phyloP scores from a whole-genome alignment of 2,113 vertebrate genomes.

The Phrynosoma platyrhinos region DNA sequence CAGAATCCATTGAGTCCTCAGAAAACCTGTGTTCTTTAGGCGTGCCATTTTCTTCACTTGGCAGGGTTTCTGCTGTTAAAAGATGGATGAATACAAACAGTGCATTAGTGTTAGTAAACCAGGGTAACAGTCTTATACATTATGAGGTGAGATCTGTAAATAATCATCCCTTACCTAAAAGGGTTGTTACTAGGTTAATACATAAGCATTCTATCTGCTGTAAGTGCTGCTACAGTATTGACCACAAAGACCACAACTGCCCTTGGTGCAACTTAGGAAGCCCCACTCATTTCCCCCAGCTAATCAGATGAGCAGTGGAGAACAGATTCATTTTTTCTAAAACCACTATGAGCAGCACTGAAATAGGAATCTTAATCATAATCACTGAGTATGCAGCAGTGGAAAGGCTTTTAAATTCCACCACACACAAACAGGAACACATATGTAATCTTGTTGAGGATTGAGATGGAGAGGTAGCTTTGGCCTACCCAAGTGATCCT shows the following conservation, averaged over 20 bases:
- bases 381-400: not conserved
- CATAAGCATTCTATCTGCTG: not conserved
- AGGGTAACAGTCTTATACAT: not conserved
- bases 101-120: not conserved
- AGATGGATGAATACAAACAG: slow-evolving; percentile 50
- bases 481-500: not conserved
- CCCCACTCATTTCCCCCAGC: not conserved
- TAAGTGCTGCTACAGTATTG: not conserved
- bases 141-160: not conserved
- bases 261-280: not conserved
- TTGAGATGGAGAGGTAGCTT: too few relatives aligned
- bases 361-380: not conserved
- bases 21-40: slow-evolving; percentile 85
- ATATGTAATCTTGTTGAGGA: not conserved
- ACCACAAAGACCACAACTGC: not conserved
- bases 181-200: not conserved
- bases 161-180: not conserved
- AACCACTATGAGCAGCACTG: not conserved
- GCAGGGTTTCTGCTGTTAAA: slow-evolving; percentile 84
- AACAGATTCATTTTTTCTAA: not conserved
- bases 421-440: too few relatives aligned
- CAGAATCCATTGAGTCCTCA: slow-evolving; percentile 82
- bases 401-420: too few relatives aligned
- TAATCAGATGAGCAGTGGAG: not conserved
- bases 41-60: slow-evolving; percentile 80